Evolutionary conservation across 2,888 invertebrate species (phyloP), one percentile per base, ranked within the genome.

Genomic region (Euproctis similis): DNA sequence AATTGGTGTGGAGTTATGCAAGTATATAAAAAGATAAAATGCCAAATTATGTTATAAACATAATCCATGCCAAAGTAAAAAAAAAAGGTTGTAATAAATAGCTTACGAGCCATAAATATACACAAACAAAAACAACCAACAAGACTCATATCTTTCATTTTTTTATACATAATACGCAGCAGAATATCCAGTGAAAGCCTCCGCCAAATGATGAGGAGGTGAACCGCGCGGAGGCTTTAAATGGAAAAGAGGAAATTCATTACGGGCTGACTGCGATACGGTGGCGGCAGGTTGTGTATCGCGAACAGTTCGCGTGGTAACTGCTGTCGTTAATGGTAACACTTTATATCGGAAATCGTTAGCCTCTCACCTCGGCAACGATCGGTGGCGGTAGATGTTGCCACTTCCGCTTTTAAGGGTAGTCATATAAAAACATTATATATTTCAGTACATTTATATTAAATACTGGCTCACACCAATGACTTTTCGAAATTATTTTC

Each of bases 341-440:
- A 53, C 56, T 59, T 59, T 56, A 54, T 71, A 75, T 76, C 69
- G 74, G 73, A 74, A 72, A 70, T 67, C 69, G 70, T 69, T 66
- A 70, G 62, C 59, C 47, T 58, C n/a, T n/a, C 51, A 57, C 60
- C 46, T 60, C 57, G 61, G n/a, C 61, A 64, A 70, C 72, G 74
- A 73, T 72, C 69, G 69, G 73, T 72, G 68, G 70, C 56, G 34
- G 36, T 4, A 58, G n/a, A n/a, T n/a, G n/a, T n/a, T n/a, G n/a
- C n/a, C n/a, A n/a, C n/a, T n/a, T n/a, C n/a, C 44, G 42, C 59
- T 53, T 49, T 59, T 52, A 45, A 51, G 34, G n/a, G 42, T 36
- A 28, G 39, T 32, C 35, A 60, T 51, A 58, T 55, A 59, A 57
- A 50, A 36, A 34, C 46, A 34, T 4, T 4, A 14, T 4, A 6